Evolutionary conservation across 2,888 invertebrate genomes (phyloP), one percentile per base, ranked within the genome.

Genomic region (Nomada ruficornis): DNA sequence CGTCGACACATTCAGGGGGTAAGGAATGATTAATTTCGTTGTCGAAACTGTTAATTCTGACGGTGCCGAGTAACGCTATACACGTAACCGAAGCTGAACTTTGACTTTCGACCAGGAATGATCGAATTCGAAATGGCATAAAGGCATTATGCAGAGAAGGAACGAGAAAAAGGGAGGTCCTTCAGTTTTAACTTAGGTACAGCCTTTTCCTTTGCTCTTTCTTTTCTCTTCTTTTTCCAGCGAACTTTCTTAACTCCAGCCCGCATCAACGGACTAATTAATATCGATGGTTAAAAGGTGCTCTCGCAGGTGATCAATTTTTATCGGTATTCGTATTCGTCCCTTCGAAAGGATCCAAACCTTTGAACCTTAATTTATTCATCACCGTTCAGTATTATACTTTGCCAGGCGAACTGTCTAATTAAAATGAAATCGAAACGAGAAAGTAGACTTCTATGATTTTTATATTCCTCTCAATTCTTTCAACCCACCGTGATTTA

Each of bases 201-300:
- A 26, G n/a, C 65, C 18, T 20, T 26, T 29, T 9, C 1, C 11
- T 55, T 63, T 44, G 52, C 69, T 57, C 23, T 63, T 74, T 68
- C 64, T 20, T 69, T 80, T 69, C 80, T 64, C 76, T 68, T 68
- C 60, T 73, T 50, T 36, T 36, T 7, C 36, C 36, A 5, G 18
- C 36, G 68, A 80, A 90, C 88, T 90, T 91, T 88, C 87, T 88
- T 88, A 90, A 91, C 91, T 91, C 88, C 82, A 77, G 76, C 70
- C 73, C 81, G 73, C 67, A 62, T 78, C 84, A 72, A 82, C 82
- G 87, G 80, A 70, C 79, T 90, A 91, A 92, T 92, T 92, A 90
- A 91, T 92, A 91, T 91, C 89, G 90, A 92, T 91, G 89, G 89
- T 91, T 91, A 88, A 88, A 90, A 89, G 89, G 89, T 77, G 83